Conservation (phyloP, 2,888 invertebrate species). For the Ophion costatus region DNA sequence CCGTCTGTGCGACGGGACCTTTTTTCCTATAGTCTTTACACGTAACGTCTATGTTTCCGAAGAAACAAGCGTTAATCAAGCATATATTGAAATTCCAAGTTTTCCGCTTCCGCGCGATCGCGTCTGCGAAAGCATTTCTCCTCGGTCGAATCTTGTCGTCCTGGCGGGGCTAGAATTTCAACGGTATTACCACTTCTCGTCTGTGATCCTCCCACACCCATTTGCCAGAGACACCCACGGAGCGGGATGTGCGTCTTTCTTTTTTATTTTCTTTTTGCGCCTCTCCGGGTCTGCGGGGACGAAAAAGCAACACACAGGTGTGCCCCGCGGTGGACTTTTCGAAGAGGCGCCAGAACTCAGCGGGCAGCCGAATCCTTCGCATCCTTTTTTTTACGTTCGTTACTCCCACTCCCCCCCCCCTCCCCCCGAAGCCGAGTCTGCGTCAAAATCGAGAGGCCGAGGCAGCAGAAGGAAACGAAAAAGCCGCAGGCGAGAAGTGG, state of each 20-base stretch:
- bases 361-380: constrained; percentile 69
- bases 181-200: constrained; percentile 59
- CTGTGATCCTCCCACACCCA: constrained; percentile 41
- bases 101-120: background rate
- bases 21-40: background rate
- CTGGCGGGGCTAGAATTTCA: background rate
- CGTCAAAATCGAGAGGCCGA: background rate
- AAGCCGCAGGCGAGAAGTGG: constrained; percentile 23
- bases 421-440: constrained; percentile 13
- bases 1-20: background rate
- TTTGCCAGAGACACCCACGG: constrained; percentile 41
- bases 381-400: constrained; percentile 25
- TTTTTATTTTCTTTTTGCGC: constrained; percentile 5
- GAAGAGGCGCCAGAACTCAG: constrained; percentile 76
- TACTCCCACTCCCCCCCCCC: constrained; percentile 34
- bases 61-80: constrained; percentile 2
- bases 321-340: constrained; percentile 61
- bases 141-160: constrained; percentile 43
- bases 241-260: constrained; percentile 28
- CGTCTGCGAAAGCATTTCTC: background rate
- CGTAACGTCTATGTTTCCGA: background rate
- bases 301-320: constrained; percentile 73
- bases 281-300: constrained; percentile 27
- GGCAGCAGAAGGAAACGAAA: constrained; percentile 38
- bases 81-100: background rate